phyloP scores from a whole-genome alignment of 2,888 invertebrate genomes.

The Netelia inedita region DNA sequence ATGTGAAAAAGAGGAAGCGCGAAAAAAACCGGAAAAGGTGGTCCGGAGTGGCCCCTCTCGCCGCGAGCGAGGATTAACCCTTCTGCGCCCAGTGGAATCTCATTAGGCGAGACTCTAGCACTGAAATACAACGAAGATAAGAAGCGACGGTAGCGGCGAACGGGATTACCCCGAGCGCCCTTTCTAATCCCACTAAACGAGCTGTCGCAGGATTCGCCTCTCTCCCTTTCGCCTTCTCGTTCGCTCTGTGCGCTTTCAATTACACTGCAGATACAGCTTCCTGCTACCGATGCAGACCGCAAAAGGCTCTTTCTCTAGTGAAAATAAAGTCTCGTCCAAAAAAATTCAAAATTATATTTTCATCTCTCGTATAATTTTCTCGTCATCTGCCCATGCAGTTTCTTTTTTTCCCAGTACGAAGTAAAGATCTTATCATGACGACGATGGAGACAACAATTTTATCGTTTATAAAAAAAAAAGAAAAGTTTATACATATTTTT shows the following conservation, averaged over 20 bases:
- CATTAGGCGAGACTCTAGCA: constrained; percentile 67
- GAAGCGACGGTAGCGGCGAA: constrained; percentile 59
- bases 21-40: constrained; percentile 33
- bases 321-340: neutral
- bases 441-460: neutral
- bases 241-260: constrained; percentile 59
- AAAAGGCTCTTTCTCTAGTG: constrained; percentile 2
- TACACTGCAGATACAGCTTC: constrained; percentile 43
- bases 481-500: neutral
- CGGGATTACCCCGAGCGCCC: constrained; percentile 69
- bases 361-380: neutral
- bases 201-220: constrained; percentile 61
- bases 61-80: constrained; percentile 70
- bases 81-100: constrained; percentile 65
- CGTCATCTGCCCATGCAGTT: neutral
- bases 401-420: neutral
- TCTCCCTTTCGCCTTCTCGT: constrained; percentile 33
- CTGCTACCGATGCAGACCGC: constrained; percentile 5
- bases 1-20: neutral
- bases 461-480: neutral
- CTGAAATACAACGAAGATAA: constrained; percentile 70
- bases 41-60: constrained; percentile 48
- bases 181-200: constrained; percentile 67
- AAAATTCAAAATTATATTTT: constrained; percentile 5
- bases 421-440: neutral